Evolutionary conservation across 2,888 invertebrate genomes (phyloP), one percentile per base, ranked within the genome.

Genomic region (Drosophila percnosoma): DNA sequence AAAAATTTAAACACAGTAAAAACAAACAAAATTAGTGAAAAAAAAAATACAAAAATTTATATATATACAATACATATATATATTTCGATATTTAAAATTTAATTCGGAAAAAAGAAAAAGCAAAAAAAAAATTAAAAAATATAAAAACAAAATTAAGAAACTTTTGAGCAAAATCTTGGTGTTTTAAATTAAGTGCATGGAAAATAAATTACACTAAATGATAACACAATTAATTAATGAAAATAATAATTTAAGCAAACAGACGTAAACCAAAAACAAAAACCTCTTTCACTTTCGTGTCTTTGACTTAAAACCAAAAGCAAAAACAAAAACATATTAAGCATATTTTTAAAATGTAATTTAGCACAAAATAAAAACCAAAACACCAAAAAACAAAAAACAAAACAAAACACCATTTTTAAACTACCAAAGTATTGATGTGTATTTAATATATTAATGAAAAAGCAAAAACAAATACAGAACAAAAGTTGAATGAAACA

Each of bases 211-310:
- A 87, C 82, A 83, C 79, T 82, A 80, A 86, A 80, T 76, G 73
- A 82, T 81, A 78, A 86, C 82, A 87, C 76, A 82, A 82, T 80
- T 77, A 74, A 69, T 66, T 71, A 78, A 86, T 51, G 66, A 80
- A 80, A 72, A 71, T 68, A 77, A 83, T 80, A 83, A 81, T 65
- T 84, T 87, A 87, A 82, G 80, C 60, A 69, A 71, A 66, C 78
- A 78, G 87, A 87, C 77, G 82, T 83, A 83, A 87, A 84, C 84
- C 82, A 81, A 88, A 88, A 86, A 83, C 82, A 82, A 87, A 88
- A 91, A 92, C 91, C 91, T 92, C 92, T 92, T 92, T 92, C 92
- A 92, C 92, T 92, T 92, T 92, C 92, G 92, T 92, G 92, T 92
- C 92, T 92, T 92, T 92, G 91, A 92, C 91, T 91, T 85, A 90